Base-by-base conservation (phyloP, 1,140 invertebrate species). In the Bombus ignitus region DNA sequence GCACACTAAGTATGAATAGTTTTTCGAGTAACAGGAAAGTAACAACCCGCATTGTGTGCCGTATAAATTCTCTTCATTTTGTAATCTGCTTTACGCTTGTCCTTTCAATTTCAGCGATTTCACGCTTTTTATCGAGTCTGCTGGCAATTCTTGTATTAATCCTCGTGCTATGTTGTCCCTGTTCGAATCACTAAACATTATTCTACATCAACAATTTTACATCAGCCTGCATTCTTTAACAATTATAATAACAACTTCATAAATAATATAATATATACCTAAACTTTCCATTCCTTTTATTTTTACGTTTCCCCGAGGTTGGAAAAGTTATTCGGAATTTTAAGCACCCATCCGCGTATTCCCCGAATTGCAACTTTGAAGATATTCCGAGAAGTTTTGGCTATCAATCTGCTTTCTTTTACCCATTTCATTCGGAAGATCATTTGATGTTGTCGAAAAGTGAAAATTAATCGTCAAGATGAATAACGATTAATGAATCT, bases 41-140 rank as follows among this genome's bases (percentile, higher is more conserved):
- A 73, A 32, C 47, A 68, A 81, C 71, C 80, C 77, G 82, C 73
- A 87, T 86, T 87, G 73, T 73, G 35, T 70, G 35, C 74, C 65
- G 47, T 68, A 72, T 77, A 84, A 85, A 82, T 44, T 70, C 78
- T 80, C 87, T 77, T 71, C 35, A 71, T 80, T 89, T 83, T 71
- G 72, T 66, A 84, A 88, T 82, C 57, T 25, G 65, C 71, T 79
- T 35, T 81, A 73, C 57, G 37, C n/a, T 74, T 76, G 57, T 83
- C 68, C 81, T 79, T 85, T 86, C 68, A 75, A 79, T 85, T 79
- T 80, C 62, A 37, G 37, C 76, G 81, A 79, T 86, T 83, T 71
- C 80, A 70, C 53, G 71, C 28, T 66, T 65, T 65, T 71, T 72
- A 71, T 25, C 44, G 47, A 6, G 13, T 22, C 35, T 25, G 6